Evolutionary conservation across 2,113 vertebrate species (phyloP), one percentile per base, ranked within the genome.

Genomic region (Menura novaehollandiae): DNA sequence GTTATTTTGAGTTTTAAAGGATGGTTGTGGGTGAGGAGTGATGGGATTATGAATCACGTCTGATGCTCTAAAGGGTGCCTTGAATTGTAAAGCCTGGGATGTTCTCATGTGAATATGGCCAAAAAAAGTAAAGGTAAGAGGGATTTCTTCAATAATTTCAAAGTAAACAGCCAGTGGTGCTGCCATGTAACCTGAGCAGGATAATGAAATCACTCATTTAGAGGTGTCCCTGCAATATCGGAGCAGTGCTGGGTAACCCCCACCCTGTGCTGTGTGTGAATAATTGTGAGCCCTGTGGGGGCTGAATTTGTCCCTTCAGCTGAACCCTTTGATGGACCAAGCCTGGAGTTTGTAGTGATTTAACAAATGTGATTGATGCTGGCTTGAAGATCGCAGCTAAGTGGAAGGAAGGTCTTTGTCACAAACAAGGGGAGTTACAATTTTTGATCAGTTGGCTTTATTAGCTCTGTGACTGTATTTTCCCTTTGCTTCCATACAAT

Each of bases 141-240:
- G 13, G 7, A 18, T 39, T 35, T 26, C 11, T 23, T n/a, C 3
- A 32, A 0, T 9, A 8, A 5, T 4, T 28, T 22, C 8, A 14
- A 3, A 32, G 11, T 11, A 12, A 35, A 1, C 1, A n/a, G 16
- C 2, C 3, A 4, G 2, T 1, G 11, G 5, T 27, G 52, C 41
- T 62, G 30, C 12, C 10, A 15, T 3, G 1, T 30, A 4, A 6
- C 2, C 14, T 5, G 26, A 1, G 49, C 35, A 68, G 44, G 51
- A 41, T 33, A 5, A 7, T 0, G 20, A 2, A 24, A 1, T 9
- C 11, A 5, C 11, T 4, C 3, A 0, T 1, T 6, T 24, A 2
- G 26, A 17, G 35, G 3, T 5, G 51, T 3, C 46, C 4, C 11
- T 23, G 28, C 5, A 15, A 5, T 0, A 0, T 2, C 8, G 33